A percentile compares a stretch with the other conserved stretches of the same genome.
These are phyloP conservation scores for Aphis craccivora DNA, from an alignment of 1,140 invertebrate genomes.

Conservation along the genomic window DNA sequence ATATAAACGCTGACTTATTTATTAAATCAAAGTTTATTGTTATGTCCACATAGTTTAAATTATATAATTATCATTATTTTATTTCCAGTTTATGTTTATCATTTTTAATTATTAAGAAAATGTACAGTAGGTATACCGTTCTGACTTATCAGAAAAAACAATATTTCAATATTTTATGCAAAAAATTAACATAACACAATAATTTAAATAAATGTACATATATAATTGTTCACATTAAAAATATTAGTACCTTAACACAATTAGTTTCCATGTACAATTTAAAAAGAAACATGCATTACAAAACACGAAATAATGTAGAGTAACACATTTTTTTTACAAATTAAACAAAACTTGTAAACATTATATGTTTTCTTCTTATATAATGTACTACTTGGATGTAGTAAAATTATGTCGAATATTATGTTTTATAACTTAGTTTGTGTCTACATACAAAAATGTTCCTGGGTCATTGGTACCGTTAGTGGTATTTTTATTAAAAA, in stretches of 20 bases:
- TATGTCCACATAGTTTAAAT: not conserved
- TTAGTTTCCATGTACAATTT: not conserved
- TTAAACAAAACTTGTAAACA: slow-evolving; percentile 17
- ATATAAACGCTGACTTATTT: not conserved
- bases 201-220: not conserved
- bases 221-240: not conserved
- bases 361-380: not conserved
- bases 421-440: slow-evolving; percentile 15
- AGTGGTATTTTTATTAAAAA: slow-evolving; percentile 34
- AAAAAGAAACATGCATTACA: not conserved
- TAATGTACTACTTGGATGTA: not conserved
- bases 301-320: not conserved
- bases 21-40: not conserved
- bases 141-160: not conserved
- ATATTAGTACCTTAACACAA: not conserved
- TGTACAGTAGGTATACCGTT: not conserved
- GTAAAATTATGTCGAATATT: not conserved
- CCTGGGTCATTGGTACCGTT: too few relatives aligned
- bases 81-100: not conserved
- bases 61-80: not conserved
- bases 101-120: not conserved
- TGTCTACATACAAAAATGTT: not conserved
- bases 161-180: too few relatives aligned
- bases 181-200: not conserved
- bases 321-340: not conserved